Percentiles rank a stretch among this genome's conserved stretches.
Evolutionary conservation across 2,113 vertebrate genomes (phyloP).

Genomic region (Thunnus thynnus): DNA sequence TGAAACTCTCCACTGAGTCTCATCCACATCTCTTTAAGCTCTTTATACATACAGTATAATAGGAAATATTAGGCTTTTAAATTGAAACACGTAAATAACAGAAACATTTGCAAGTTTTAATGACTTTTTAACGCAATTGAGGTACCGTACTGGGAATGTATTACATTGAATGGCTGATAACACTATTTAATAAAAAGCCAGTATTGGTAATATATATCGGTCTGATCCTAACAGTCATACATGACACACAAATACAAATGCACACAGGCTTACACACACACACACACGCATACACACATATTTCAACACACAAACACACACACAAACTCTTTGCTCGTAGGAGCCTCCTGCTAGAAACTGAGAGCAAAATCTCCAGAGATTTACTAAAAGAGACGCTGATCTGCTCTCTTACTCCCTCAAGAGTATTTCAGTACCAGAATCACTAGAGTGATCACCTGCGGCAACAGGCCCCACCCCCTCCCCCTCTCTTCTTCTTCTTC

Average conservation of each 20-base stretch:
- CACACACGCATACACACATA: conserved; percentile 15
- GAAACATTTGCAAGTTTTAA: conserved; percentile 23
- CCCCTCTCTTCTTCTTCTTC: conserved; percentile 42
- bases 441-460: conserved; percentile 87
- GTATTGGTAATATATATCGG: conserved; percentile 24
- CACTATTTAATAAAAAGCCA: neutral
- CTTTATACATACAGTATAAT: conserved; percentile 12
- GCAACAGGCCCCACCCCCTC: conserved; percentile 58
- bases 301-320: neutral
- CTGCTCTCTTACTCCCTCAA: conserved; percentile 88
- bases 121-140: conserved; percentile 47
- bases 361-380: conserved; percentile 48
- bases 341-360: conserved; percentile 59
- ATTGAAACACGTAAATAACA: conserved; percentile 5
- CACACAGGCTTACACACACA: conserved; percentile 7
- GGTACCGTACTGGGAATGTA: neutral
- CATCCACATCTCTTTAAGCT: conserved; percentile 19
- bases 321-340: conserved; percentile 26
- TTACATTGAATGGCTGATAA: conserved; percentile 1
- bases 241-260: neutral
- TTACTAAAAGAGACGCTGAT: conserved; percentile 73
- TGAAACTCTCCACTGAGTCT: conserved; percentile 15
- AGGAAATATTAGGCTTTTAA: conserved; percentile 13
- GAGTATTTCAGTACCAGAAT: conserved; percentile 90
- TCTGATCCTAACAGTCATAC: conserved; percentile 19